Evolutionary conservation across 1,140 invertebrate genomes (phyloP).

Genomic region (Drosophila leontia): DNA sequence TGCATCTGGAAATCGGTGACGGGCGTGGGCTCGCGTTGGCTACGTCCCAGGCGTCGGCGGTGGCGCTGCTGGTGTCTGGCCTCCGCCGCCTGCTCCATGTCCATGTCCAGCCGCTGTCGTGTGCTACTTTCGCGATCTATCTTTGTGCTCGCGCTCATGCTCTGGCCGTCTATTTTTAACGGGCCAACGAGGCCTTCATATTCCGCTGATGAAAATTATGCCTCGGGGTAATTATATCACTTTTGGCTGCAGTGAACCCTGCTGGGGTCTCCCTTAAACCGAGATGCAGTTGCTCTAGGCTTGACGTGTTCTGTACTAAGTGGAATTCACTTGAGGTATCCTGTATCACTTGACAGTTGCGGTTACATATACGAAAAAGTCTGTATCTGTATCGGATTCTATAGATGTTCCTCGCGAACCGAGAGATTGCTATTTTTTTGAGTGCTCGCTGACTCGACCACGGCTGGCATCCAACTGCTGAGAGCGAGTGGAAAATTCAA

Average conservation of each 20-base stretch:
- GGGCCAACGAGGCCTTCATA: slow-evolving; percentile 54
- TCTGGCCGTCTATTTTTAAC: slow-evolving; percentile 71
- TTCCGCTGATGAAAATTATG: slow-evolving; percentile 56
- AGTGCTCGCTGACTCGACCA: slow-evolving; percentile 43
- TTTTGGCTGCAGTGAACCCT: slow-evolving; percentile 43
- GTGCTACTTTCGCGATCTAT: slow-evolving; percentile 29
- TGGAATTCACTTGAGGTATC: not conserved
- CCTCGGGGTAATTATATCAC: slow-evolving; percentile 71
- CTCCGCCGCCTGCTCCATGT: slow-evolving; percentile 24
- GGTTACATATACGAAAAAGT: slow-evolving; percentile 25
- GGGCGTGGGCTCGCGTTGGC: slow-evolving; percentile 87
- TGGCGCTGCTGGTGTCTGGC: slow-evolving; percentile 54
- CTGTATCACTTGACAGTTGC: not conserved
- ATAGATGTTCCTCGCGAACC: slow-evolving; percentile 16
- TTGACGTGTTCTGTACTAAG: fast-evolving
- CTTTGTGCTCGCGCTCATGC: slow-evolving; percentile 35
- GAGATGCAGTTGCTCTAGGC: not conserved
- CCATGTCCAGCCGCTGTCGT: slow-evolving; percentile 40
- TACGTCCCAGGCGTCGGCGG: slow-evolving; percentile 61
- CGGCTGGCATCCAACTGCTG: slow-evolving; percentile 65
- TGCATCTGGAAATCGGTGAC: slow-evolving; percentile 62
- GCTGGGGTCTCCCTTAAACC: not conserved
- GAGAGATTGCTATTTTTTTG: slow-evolving; percentile 15
- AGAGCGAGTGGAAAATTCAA: slow-evolving; percentile 29
- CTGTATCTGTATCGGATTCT: slow-evolving; percentile 29